Evolutionary conservation across 2,797 vertebrate species (phyloP), one percentile per base, ranked within the genome.

Genomic region (Buceros bicornis): DNA sequence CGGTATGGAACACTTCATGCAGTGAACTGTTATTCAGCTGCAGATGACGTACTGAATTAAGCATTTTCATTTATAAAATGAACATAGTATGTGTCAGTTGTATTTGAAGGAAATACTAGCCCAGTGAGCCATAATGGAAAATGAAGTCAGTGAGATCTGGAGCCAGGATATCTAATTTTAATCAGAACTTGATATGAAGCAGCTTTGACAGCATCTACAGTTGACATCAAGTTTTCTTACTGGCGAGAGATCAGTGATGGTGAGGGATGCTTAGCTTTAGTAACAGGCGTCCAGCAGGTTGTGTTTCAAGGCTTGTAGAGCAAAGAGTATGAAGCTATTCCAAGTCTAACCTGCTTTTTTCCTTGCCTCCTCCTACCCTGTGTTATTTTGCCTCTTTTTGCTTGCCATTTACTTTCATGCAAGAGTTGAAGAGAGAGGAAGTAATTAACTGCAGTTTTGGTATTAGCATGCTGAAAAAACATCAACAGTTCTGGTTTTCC

Each of bases 71-170:
- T 62, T 89, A 60, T 77, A 94, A 95, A 91, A 82, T 79, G 33
- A 93, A 42, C 83, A 47, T 54, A 29, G 65, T 80, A 58, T 28
- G 28, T 94, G 22, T 88, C 58, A 6, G 11, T 87, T 71, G 89
- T 64, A 13, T 73, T 94, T 71, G 65, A 90, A 93, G 95, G 42
- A 92, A 91, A 56, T 69, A 61, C 71, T 90, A 12, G 18, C 77
- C 47, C 16, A 10, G 48, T 93, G 87, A 83, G 77, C 92, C 87
- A n/a, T 90, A 72, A 87, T 73, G 78, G 91, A 92, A 95, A 89
- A 96, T 93, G 28, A 90, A 93, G 87, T 96, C 87, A 93, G 76
- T 79, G 76, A 60, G 45, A 81, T 72, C 22, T 88, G 82, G 65
- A 90, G 76, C 92, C 94, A 95, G 66, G 65, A 28, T 90, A 72